Conservation (phyloP, 1,140 invertebrate species). For the Cyclina sinensis region DNA sequence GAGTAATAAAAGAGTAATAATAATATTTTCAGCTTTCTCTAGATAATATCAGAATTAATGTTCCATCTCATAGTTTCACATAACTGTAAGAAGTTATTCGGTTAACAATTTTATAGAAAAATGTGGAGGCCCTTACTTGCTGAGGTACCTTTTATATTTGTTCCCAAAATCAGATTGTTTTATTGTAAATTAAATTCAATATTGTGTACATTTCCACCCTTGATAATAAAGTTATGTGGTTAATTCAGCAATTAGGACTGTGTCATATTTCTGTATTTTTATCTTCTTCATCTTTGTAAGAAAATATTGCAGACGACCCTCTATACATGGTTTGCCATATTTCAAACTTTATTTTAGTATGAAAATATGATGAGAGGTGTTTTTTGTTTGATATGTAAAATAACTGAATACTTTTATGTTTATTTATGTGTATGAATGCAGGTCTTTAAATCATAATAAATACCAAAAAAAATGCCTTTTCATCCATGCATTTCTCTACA, state of each 20-base stretch:
- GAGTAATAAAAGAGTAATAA: slow-evolving; percentile 10
- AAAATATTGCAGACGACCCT: no score
- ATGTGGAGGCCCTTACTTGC: slow-evolving; percentile 11
- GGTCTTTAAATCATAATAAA: background rate
- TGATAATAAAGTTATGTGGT: no score
- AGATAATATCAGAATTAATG: slow-evolving; percentile 40
- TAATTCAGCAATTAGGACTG: no score
- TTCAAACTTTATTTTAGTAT: background rate
- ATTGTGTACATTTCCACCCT: no score
- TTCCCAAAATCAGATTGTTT: no score
- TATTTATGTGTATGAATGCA: no score
- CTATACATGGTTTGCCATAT: background rate
- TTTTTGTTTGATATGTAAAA: background rate
- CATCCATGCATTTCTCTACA: no score
- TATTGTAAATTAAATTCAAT: no score
- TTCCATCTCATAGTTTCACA: slow-evolving; percentile 28
- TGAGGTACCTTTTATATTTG: no score
- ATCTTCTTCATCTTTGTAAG: no score
- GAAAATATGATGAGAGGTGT: background rate
- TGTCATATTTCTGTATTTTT: no score
- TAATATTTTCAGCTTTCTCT: background rate
- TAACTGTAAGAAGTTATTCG: background rate
- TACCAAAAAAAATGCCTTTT: no score
- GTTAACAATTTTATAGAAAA: background rate
- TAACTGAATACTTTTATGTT: background rate